These are phyloP conservation scores for Mastacembelus armatus DNA, from an alignment of 2,797 vertebrate genomes.

Conservation along the genomic window DNA sequence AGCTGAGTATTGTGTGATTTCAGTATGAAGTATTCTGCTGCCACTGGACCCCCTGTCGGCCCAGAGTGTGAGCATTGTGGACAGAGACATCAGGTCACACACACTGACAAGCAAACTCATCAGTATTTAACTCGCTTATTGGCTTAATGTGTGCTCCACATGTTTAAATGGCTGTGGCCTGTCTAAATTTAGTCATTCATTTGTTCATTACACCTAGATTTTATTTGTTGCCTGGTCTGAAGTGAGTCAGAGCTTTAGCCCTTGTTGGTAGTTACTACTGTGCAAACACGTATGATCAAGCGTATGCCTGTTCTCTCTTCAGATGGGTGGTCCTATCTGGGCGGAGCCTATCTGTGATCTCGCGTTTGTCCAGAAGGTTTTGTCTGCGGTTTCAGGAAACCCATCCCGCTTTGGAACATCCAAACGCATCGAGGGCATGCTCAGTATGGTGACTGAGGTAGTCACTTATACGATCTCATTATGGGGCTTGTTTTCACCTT, in stretches of 20 bases:
- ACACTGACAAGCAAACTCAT: neutral
- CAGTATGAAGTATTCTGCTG: slow-evolving; percentile 91
- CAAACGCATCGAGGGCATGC: slow-evolving; percentile 88
- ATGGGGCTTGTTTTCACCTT: neutral
- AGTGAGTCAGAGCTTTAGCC: fast-evolving
- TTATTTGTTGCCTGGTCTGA: neutral
- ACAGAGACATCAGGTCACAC: slow-evolving; percentile 89
- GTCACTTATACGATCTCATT: neutral
- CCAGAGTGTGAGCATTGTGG: slow-evolving; percentile 89
- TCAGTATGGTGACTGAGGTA: slow-evolving; percentile 92
- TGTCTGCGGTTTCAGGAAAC: slow-evolving; percentile 84
- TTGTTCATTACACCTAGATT: too few relatives aligned
- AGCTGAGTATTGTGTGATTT: slow-evolving; percentile 31
- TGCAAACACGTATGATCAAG: neutral
- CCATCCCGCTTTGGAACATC: slow-evolving; percentile 88
- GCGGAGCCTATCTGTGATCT: slow-evolving; percentile 89
- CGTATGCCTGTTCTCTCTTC: slow-evolving; percentile 1
- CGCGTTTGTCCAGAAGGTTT: slow-evolving; percentile 85
- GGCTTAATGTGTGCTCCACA: too few relatives aligned
- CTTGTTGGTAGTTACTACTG: neutral
- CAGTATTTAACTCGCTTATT: neutral
- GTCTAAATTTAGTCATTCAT: too few relatives aligned
- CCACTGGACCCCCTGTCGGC: slow-evolving; percentile 88
- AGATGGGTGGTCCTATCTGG: slow-evolving; percentile 93
- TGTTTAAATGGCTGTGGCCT: too few relatives aligned